Evolutionary conservation across 2,797 vertebrate species (phyloP), one percentile per base, ranked within the genome.

Genomic region (Cyprinodon diabolis): DNA sequence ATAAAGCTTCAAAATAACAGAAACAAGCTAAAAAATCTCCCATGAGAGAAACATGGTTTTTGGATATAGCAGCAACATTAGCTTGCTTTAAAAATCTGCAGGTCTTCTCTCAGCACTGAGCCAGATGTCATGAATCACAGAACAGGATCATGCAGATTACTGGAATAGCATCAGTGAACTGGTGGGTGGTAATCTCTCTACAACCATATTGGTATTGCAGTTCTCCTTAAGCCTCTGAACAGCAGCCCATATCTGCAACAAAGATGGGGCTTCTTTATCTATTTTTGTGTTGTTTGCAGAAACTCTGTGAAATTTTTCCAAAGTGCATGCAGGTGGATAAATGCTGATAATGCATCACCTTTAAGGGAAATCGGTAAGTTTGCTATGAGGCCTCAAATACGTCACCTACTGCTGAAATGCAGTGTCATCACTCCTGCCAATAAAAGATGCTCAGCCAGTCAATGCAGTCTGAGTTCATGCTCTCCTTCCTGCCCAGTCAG

Each of bases 371-470:
- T 76, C 40, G 49, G 60, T 49, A 48, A 81, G 69, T 67, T 57
- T 21, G 72, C 74, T 55, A 71, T 66, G 76, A 80, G 69, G 73
- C 89, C 75, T 71, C 63, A 71, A 75, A 79, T 84, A 81, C 74
- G 52, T 89, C 81, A 82, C 79, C 54, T 78, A 73, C 84, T 75
- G 63, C 76, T 69, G 82, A 89, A 87, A 83, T 85, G 91, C 91
- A 82, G 83, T 68, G 85, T 92, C 92, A 94, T 92, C 90, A 91
- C 91, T 92, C 82, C 87, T 86, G 87, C 82, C 83, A 87, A 89
- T 90, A 91, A 91, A 93, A 91, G 87, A 89, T 79, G 76, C 85
- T 91, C 90, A 89, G 87, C 91, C 87, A 91, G 90, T 92, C 89
- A 90, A 80, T 85, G 84, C 88, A 89, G 91, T 88, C 91, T 89